phyloP scores from a whole-genome alignment of 2,888 invertebrate species.

The Philhelius pedissequus region DNA sequence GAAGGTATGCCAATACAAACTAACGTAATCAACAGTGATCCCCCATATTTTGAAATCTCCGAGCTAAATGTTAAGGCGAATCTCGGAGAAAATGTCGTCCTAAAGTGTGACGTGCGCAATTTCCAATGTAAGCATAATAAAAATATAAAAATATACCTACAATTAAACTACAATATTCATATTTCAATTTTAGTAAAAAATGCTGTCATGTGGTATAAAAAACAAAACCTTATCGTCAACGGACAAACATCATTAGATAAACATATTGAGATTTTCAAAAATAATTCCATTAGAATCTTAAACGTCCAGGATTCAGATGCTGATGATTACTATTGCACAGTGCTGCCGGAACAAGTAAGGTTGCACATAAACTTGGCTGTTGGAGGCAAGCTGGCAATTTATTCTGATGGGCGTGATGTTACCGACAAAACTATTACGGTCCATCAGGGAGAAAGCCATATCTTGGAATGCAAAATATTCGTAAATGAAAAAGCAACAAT shows the following conservation, averaged over 20 bases:
- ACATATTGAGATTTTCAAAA: slow-evolving; percentile 72
- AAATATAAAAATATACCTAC: background rate
- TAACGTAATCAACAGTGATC: slow-evolving; percentile 13
- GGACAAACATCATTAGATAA: slow-evolving; percentile 70
- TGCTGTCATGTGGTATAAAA: slow-evolving; percentile 75
- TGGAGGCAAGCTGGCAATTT: slow-evolving; percentile 73
- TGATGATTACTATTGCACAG: slow-evolving; percentile 73
- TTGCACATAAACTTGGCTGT: slow-evolving; percentile 72
- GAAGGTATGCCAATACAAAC: slow-evolving; percentile 44
- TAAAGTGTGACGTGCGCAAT: slow-evolving; percentile 75
- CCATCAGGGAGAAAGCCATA: slow-evolving; percentile 75
- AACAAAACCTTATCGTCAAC: slow-evolving; percentile 70
- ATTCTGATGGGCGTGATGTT: slow-evolving; percentile 75
- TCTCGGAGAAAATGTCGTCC: slow-evolving; percentile 72
- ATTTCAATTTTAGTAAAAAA: slow-evolving; percentile 71
- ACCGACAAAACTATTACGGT: slow-evolving; percentile 75
- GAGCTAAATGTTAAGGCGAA: slow-evolving; percentile 70
- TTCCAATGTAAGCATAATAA: slow-evolving; percentile 71
- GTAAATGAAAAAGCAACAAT: slow-evolving; percentile 71
- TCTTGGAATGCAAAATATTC: slow-evolving; percentile 73
- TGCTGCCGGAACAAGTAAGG: slow-evolving; percentile 73
- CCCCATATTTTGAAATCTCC: slow-evolving; percentile 73
- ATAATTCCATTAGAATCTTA: slow-evolving; percentile 73
- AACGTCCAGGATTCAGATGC: slow-evolving; percentile 72
- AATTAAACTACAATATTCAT: background rate